phyloP scores from a whole-genome alignment of 2,113 vertebrate species.

The Nibea coibor region DNA sequence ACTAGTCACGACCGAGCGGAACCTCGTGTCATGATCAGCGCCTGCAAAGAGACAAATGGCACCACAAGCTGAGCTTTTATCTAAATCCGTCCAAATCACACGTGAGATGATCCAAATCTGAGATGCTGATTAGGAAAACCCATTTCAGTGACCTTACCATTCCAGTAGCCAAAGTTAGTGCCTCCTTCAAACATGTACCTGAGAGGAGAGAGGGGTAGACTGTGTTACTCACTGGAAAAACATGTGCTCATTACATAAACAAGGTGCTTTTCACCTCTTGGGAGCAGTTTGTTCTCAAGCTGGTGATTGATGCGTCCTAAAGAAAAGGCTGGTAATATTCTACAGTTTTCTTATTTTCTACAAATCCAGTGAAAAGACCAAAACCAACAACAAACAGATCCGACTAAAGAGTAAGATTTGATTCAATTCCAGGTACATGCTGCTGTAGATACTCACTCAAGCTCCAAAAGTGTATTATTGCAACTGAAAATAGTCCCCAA shows the following conservation, averaged over 20 bases:
- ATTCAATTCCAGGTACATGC: neutral
- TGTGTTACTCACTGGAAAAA: neutral
- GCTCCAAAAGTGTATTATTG: neutral
- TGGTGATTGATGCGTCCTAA: neutral
- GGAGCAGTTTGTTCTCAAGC: conserved; percentile 6
- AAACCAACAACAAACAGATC: neutral
- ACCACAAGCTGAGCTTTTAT: conserved; percentile 1
- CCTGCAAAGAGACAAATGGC: conserved; percentile 68
- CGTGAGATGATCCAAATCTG: neutral
- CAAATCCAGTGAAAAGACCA: neutral
- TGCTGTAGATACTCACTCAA: neutral
- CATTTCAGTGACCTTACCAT: conserved; percentile 82
- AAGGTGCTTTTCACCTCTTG: neutral
- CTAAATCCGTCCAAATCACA: neutral
- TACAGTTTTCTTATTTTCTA: neutral
- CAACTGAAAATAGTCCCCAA: neutral
- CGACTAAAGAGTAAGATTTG: neutral
- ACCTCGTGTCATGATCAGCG: conserved; percentile 90
- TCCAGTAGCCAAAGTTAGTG: conserved; percentile 98
- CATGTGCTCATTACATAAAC: neutral
- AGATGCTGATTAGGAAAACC: neutral
- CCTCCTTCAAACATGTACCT: conserved; percentile 99
- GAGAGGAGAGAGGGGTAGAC: conserved; percentile 18
- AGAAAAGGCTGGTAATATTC: neutral
- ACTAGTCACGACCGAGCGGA: conserved; percentile 94